Evolutionary conservation across 2,113 vertebrate species (phyloP), one percentile per base, ranked within the genome.

Genomic region (Mionectes macconnelli): DNA sequence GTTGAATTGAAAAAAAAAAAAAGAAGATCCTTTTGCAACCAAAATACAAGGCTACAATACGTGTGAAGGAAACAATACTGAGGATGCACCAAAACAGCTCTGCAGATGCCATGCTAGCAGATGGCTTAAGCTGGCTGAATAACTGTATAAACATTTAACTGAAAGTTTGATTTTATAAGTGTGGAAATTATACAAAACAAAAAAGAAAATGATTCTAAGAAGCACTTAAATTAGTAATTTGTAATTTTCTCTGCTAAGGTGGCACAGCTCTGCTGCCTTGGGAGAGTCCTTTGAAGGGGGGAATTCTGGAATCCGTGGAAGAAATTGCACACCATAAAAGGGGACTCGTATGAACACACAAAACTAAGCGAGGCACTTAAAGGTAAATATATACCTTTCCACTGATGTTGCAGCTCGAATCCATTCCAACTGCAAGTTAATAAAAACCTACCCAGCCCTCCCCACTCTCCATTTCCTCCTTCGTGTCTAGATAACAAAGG

Each of bases 181-280:
- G 93, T 95, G 82, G 90, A 97, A 97, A 97, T 96, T 42, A 92
- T 30, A 93, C 89, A 87, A 96, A 97, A 97, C 97, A 91, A 94
- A 96, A 96, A 96, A 94, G 94, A 77, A 90, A 94, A 95, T 44
- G 28, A 93, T 84, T 91, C 89, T 88, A 84, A 55, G 78, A 93
- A 94, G 92, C 92, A 75, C 89, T 96, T 95, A 89, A 85, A 87
- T 95, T 86, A 96, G 96, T 90, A 60, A 95, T 96, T 96, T 96
- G 91, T 96, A 91, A 97, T 96, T 93, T 97, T 95, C 95, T 94
- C 35, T 7, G 70, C 64, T 72, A 59, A 90, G 57, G 40, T 35
- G 40, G 83, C 72, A 91, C 21, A 75, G 81, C 72, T 89, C 8
- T 42, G 70, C 53, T 62, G 60, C 74, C 80, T 42, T 77, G 69